Evolutionary conservation across 2,113 vertebrate species (phyloP).

Genomic region (Dolichotis patagonum): DNA sequence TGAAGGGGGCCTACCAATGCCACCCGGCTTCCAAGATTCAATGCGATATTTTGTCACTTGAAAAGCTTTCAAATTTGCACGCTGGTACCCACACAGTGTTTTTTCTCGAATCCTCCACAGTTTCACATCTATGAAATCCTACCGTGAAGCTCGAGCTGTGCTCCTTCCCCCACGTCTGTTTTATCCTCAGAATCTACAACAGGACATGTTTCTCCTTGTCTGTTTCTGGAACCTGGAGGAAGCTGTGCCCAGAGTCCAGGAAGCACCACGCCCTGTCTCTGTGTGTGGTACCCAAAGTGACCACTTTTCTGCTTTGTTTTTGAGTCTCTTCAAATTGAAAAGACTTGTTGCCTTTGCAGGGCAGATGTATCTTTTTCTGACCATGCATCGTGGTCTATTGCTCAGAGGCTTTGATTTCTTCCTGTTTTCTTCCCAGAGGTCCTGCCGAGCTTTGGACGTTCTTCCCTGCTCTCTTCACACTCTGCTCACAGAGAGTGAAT

Average conservation of each 20-base stretch:
- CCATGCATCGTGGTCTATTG: not conserved
- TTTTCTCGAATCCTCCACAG: not conserved
- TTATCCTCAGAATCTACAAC: not conserved
- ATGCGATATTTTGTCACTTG: not conserved
- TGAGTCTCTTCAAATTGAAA: not conserved
- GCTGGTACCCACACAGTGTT: not conserved
- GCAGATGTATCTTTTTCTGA: not conserved
- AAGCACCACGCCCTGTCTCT: not conserved
- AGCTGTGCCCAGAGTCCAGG: not conserved
- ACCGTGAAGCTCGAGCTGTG: fast-evolving
- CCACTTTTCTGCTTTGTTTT: not conserved
- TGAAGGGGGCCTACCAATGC: fast-evolving
- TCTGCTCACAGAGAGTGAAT: fast-evolving
- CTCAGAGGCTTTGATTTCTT: not conserved
- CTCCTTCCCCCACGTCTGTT: not conserved
- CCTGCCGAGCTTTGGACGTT: not conserved
- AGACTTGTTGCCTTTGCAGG: not conserved
- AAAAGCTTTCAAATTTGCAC: not conserved
- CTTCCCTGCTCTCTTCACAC: not conserved
- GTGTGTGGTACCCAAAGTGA: not conserved
- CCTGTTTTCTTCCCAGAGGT: not conserved
- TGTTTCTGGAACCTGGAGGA: not conserved
- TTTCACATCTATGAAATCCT: not conserved
- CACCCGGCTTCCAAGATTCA: not conserved
- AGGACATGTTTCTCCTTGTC: not conserved